These are phyloP conservation scores for Daktulosphaira vitifoliae DNA, from an alignment of 1,140 invertebrate species.

Conservation along the genomic window DNA sequence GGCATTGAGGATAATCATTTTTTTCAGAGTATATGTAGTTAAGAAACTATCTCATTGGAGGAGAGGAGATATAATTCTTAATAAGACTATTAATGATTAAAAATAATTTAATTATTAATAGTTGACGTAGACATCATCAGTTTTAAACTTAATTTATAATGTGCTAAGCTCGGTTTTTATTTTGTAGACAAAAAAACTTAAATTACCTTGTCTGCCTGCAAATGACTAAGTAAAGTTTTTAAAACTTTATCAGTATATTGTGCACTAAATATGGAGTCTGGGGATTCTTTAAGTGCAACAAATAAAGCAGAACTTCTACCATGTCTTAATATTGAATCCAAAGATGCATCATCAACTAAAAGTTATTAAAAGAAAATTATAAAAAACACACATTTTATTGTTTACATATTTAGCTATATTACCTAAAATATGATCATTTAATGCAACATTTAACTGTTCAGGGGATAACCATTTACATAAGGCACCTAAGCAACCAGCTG, in stretches of 20 bases:
- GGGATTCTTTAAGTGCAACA: slow-evolving; percentile 80
- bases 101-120: no score
- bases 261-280: slow-evolving; percentile 56
- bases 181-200: neutral
- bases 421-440: slow-evolving; percentile 67
- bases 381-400: neutral
- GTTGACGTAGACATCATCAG: no score
- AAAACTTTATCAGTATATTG: slow-evolving; percentile 61
- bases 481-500: slow-evolving; percentile 80
- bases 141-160: no score
- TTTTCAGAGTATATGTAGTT: no score
- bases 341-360: slow-evolving; percentile 51
- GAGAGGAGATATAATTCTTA: no score
- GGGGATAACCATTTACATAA: slow-evolving; percentile 65
- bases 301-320: slow-evolving; percentile 73
- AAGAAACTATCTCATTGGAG: no score
- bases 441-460: slow-evolving; percentile 63
- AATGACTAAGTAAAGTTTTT: slow-evolving; percentile 56
- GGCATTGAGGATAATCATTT: no score
- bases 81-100: no score
- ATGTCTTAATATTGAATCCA: slow-evolving; percentile 67
- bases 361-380: slow-evolving; percentile 11
- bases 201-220: slow-evolving; percentile 58
- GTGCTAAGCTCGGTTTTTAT: no score
- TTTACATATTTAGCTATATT: no score